Evolutionary conservation across 2,888 invertebrate genomes (phyloP).

Genomic region (Molorchus minor): DNA sequence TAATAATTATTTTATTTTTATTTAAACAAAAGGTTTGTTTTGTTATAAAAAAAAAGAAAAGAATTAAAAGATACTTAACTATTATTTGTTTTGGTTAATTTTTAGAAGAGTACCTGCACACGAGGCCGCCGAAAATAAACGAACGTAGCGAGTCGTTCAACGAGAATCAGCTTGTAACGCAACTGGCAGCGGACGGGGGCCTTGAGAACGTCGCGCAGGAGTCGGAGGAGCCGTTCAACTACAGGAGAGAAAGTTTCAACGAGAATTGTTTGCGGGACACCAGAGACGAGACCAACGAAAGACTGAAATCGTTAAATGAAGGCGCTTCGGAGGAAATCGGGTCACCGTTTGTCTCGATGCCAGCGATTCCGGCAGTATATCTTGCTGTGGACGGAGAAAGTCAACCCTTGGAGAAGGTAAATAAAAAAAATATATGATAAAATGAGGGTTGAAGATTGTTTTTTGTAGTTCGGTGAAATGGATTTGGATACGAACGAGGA

Average conservation of each 20-base stretch:
- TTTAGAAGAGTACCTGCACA: slow-evolving; percentile 41
- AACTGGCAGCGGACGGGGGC: slow-evolving; percentile 42
- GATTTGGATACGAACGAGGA: slow-evolving; percentile 62
- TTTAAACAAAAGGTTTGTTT: too few species aligned
- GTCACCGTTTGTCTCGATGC: slow-evolving; percentile 66
- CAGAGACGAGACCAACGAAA: slow-evolving; percentile 52
- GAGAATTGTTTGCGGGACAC: slow-evolving; percentile 58
- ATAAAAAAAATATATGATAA: background rate
- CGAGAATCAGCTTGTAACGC: slow-evolving; percentile 56
- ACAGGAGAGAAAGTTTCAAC: slow-evolving; percentile 61
- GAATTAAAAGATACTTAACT: too few species aligned
- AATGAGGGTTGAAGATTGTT: slow-evolving; percentile 2
- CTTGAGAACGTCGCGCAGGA: slow-evolving; percentile 14
- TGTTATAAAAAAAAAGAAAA: too few species aligned
- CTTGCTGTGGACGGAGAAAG: slow-evolving; percentile 64
- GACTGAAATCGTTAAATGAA: slow-evolving; percentile 53
- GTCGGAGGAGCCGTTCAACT: slow-evolving; percentile 48
- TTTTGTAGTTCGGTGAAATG: slow-evolving; percentile 66
- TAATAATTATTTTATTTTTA: too few species aligned
- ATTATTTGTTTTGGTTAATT: too few species aligned
- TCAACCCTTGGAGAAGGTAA: slow-evolving; percentile 72
- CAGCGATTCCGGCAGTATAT: slow-evolving; percentile 65
- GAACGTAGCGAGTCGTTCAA: slow-evolving; percentile 61
- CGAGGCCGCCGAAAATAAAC: slow-evolving; percentile 53
- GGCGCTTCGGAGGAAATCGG: slow-evolving; percentile 55